A percentile compares a stretch with the other conserved stretches of the same genome.
These are phyloP conservation scores for Carettochelys insculpta DNA, from an alignment of 2,113 vertebrate species.

Conservation along the genomic window DNA sequence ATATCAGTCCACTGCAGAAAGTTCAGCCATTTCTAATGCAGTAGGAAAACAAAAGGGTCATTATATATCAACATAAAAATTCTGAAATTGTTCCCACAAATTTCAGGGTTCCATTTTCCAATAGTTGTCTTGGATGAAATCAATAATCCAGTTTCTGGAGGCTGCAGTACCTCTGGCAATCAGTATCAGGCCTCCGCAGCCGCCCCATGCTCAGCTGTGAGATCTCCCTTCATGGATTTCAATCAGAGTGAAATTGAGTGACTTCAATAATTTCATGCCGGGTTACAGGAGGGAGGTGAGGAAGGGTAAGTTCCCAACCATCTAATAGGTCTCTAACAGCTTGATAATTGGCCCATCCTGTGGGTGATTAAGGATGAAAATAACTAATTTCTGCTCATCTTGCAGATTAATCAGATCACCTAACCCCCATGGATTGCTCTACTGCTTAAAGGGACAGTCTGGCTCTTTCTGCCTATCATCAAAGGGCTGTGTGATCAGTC, in stretches of 20 bases:
- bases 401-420: conserved; percentile 74
- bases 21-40: conserved; percentile 25
- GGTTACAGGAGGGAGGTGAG: conserved; percentile 64
- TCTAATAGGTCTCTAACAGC: conserved; percentile 73
- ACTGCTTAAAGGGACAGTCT: conserved; percentile 63
- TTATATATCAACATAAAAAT: conserved; percentile 38
- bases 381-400: conserved; percentile 75
- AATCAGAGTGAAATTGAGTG: conserved; percentile 69
- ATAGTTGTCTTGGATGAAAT: conserved; percentile 46
- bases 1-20: background rate
- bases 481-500: conserved; percentile 52
- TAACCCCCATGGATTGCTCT: conserved; percentile 64
- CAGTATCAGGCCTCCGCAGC: conserved; percentile 48
- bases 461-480: conserved; percentile 35
- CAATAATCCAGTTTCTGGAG: conserved; percentile 68
- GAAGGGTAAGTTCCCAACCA: conserved; percentile 66
- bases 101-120: conserved; percentile 39
- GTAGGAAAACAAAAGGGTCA: conserved; percentile 6
- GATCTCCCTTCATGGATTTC: conserved; percentile 66
- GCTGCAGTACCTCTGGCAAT: conserved; percentile 25
- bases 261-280: conserved; percentile 73
- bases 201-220: conserved; percentile 46
- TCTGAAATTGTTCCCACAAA: conserved; percentile 43
- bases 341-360: conserved; percentile 73
- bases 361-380: conserved; percentile 76